Conservation (phyloP, 2,113 vertebrate species). For the Malurus cyaneus region DNA sequence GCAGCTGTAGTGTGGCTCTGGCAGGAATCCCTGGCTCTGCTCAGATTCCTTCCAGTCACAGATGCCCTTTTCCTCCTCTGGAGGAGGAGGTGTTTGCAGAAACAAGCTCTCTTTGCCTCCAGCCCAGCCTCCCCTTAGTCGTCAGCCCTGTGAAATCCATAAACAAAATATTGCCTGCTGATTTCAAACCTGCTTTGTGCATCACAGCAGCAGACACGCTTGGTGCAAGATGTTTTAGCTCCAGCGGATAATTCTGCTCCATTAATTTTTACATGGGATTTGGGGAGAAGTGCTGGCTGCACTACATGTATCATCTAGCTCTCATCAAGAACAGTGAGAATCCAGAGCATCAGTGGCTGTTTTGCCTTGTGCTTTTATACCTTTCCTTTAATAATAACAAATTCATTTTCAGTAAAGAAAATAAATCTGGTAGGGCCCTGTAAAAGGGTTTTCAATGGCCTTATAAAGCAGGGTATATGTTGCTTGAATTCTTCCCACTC, state of each 20-base stretch:
- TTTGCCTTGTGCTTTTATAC: background rate
- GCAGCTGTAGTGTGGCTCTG: background rate
- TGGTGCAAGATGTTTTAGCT: background rate
- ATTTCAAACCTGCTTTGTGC: background rate
- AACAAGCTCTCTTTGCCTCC: background rate
- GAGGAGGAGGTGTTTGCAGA: background rate
- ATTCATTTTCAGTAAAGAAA: background rate
- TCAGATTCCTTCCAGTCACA: background rate
- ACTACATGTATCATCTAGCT: background rate
- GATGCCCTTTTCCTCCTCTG: background rate
- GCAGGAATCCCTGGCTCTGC: background rate
- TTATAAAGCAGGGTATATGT: background rate
- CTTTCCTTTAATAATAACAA: background rate
- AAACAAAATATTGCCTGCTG: background rate
- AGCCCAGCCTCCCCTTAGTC: background rate
- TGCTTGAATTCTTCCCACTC: background rate
- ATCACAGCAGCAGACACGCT: background rate
- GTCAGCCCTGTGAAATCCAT: background rate
- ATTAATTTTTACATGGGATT: background rate
- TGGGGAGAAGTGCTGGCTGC: background rate
- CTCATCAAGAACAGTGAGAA: background rate
- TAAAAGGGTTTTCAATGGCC: background rate
- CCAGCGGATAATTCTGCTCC: slow-evolving; percentile 24
- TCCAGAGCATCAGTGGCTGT: background rate
- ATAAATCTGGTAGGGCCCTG: background rate